Evolutionary conservation across 2,797 vertebrate species (phyloP), one percentile per base, ranked within the genome.

Genomic region (Acrocephalus scirpaceus): DNA sequence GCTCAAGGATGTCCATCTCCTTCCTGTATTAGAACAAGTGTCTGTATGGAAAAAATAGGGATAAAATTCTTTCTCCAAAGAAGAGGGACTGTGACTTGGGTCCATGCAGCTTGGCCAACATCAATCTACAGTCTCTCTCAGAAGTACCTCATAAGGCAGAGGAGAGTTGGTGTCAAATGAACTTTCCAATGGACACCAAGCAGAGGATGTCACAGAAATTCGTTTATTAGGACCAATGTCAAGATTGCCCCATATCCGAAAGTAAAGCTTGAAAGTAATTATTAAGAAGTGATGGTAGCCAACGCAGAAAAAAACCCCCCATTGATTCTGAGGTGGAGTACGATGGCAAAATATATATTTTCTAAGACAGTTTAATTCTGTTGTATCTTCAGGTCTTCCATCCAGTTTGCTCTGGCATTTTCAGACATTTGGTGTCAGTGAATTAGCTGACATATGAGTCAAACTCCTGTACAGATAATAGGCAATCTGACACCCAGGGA

Each of bases 381-480:
- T 36, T 78, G 18, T 72, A 62, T 78, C 81, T 88, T 95, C 56
- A 78, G 30, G 30, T 93, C 14, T 84, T 91, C 50, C 29, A 85
- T 58, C 44, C 26, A 76, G 38, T 53, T 92, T 91, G 4, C 32
- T 29, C 21, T 86, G 57, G 53, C 76, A 27, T 62, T 25, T 87
- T 90, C 71, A 89, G 86, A 70, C 38, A 48, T 76, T 48, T 45
- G 26, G 34, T 92, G 70, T 75, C 77, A 44, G 66, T 84, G 88
- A 90, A 92, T 81, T 92, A 83, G 27, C 38, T 91, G 77, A 81
- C 89, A 87, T 51, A 75, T 42, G 42, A 92, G 30, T 86, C 77
- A 95, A 88, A 88, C 34, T 89, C 40, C 44, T 84, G 32, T 75
- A 48, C 45, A 90, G 82, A 93, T 90, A 94, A 81, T 23, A 78